Percentiles rank a stretch among this genome's conserved stretches.
Conservation (phyloP, 2,113 vertebrate genomes). For the Acrocephalus arundinaceus region DNA sequence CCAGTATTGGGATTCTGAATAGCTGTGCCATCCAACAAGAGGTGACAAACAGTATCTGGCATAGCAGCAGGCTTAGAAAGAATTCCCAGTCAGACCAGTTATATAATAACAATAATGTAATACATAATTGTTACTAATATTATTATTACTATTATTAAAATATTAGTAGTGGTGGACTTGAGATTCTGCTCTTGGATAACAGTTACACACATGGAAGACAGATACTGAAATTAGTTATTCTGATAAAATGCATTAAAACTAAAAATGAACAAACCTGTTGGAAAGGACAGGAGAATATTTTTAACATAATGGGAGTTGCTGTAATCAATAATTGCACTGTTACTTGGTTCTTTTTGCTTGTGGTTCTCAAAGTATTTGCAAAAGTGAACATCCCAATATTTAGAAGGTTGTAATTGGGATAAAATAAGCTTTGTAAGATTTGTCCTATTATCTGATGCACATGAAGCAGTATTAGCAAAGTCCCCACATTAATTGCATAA, state of each 20-base stretch:
- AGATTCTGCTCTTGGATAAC: not conserved
- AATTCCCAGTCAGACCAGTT: not conserved
- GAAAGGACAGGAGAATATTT: not conserved
- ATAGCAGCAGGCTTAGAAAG: not conserved
- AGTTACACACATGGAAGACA: not conserved
- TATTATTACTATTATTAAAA: no score
- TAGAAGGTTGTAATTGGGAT: not conserved
- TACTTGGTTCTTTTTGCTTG: not conserved
- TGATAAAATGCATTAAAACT: not conserved
- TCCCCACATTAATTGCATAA: not conserved
- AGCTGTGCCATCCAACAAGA: not conserved
- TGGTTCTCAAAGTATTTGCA: not conserved
- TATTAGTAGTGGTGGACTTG: not conserved
- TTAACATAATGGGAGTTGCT: not conserved
- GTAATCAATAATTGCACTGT: not conserved
- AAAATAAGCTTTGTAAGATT: not conserved
- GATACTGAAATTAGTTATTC: not conserved
- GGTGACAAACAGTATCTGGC: not conserved
- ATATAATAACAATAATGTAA: not conserved
- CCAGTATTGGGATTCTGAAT: not conserved
- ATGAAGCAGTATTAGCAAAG: not conserved
- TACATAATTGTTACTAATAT: not conserved
- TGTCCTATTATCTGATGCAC: not conserved
- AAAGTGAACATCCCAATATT: not conserved
- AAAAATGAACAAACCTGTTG: not conserved